Evolutionary conservation across 2,888 invertebrate genomes (phyloP), one percentile per base, ranked within the genome.

Genomic region (Sarcophaga variegata): DNA sequence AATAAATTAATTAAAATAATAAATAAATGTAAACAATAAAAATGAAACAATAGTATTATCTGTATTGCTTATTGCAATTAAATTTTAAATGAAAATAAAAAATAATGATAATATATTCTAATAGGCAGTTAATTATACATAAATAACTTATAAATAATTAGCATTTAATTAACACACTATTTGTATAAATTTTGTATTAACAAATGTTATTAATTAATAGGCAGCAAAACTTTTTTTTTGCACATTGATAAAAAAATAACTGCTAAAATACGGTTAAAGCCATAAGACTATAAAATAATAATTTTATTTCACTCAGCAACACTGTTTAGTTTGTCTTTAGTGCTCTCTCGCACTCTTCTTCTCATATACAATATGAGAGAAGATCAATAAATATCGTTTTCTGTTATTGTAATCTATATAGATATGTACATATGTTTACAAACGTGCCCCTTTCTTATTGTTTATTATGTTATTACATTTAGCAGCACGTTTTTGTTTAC

Each of bases 81-180:
- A 17, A 54, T 54, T 54, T 54, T 14, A 14, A 54, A 14, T 37
- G 8, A 60, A 72, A 62, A 60, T 20, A 59, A 17, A 49, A 54
- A 54, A 0, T 54, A 54, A 17, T 14, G 4, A 14, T 54, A 12
- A 14, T 54, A 54, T 54, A 67, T 67, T 67, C 45, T 71, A 71
- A 60, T 62, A 66, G 49, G 37, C 25, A 67, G 67, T 22, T 47
- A 75, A 75, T 80, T 81, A 75, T 62, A 25, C 54, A 17, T 14
- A 70, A 75, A 70, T 49, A 54, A 5, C 75, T 67, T 54, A 82
- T 49, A 86, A 76, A 67, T 76, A 79, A 74, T 76, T 82, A 86
- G 71, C 71, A 76, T 69, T 79, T 60, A 81, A 86, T 80, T 72
- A n/a, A 47, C 80, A 80, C 60, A 22, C 4, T 37, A 37, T 37